Evolutionary conservation across 2,113 vertebrate species (phyloP).

Genomic region (Gymnobelideus leadbeateri): DNA sequence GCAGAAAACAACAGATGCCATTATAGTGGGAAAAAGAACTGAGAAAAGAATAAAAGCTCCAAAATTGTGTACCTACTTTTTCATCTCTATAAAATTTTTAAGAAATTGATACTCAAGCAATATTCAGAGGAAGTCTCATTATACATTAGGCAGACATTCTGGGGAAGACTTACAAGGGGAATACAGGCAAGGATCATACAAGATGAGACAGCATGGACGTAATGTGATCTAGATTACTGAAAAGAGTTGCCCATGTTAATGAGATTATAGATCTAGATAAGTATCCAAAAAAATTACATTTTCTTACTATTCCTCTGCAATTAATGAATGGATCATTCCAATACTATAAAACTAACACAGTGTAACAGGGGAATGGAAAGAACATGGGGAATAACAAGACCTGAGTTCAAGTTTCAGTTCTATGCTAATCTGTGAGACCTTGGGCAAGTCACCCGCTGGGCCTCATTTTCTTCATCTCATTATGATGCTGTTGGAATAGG

Average conservation of each 20-base stretch:
- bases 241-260: neutral
- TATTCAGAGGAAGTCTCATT: neutral
- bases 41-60: neutral
- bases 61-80: neutral
- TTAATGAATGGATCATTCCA: neutral
- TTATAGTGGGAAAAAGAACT: neutral
- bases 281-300: neutral
- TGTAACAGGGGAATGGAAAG: neutral
- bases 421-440: neutral
- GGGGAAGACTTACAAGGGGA: neutral
- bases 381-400: neutral
- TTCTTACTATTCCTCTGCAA: neutral
- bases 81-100: neutral
- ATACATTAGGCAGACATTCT: neutral
- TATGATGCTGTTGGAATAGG: neutral
- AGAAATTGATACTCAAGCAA: neutral
- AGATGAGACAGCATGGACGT: neutral
- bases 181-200: neutral
- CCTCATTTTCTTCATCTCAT: neutral
- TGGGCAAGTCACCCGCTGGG: neutral
- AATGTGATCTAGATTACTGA: neutral
- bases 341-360: neutral
- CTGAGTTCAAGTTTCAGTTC: neutral
- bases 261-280: neutral
- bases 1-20: neutral